phyloP scores from a whole-genome alignment of 2,113 vertebrate species.

The Podarcis cretensis region DNA sequence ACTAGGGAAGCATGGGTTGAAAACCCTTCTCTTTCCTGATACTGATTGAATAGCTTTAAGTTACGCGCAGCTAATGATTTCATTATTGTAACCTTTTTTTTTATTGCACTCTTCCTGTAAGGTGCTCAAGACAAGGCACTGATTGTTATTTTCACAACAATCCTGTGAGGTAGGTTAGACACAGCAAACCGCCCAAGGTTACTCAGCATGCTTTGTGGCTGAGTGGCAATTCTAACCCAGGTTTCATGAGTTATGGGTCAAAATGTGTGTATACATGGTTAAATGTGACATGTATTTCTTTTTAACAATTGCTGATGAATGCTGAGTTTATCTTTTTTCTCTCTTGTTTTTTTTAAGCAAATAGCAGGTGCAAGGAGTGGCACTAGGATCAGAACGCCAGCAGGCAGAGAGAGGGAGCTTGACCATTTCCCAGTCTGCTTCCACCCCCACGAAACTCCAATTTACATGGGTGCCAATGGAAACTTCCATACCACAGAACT shows the following conservation, averaged over 20 bases:
- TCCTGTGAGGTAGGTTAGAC: neutral
- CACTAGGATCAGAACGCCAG: neutral
- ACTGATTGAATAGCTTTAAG: neutral
- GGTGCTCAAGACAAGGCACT: neutral
- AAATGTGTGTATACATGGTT: too few relatives aligned
- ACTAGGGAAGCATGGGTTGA: neutral
- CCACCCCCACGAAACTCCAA: neutral
- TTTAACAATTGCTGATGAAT: too few relatives aligned
- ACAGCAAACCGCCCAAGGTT: neutral
- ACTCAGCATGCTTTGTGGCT: too few relatives aligned
- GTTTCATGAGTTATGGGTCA: too few relatives aligned
- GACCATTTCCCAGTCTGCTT: neutral
- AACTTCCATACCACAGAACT: neutral
- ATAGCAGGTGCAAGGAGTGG: too few relatives aligned
- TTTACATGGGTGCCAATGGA: too few relatives aligned
- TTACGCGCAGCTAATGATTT: neutral
- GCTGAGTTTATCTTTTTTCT: too few relatives aligned
- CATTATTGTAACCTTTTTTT: neutral
- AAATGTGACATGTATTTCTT: too few relatives aligned
- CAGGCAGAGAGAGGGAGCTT: neutral
- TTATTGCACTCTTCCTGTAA: neutral
- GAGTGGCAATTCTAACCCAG: too few relatives aligned
- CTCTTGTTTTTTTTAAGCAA: too few relatives aligned
- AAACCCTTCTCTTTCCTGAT: neutral
- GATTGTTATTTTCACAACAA: neutral